These are phyloP conservation scores for Eclectus roratus DNA, from an alignment of 2,113 vertebrate genomes.

Conservation along the genomic window DNA sequence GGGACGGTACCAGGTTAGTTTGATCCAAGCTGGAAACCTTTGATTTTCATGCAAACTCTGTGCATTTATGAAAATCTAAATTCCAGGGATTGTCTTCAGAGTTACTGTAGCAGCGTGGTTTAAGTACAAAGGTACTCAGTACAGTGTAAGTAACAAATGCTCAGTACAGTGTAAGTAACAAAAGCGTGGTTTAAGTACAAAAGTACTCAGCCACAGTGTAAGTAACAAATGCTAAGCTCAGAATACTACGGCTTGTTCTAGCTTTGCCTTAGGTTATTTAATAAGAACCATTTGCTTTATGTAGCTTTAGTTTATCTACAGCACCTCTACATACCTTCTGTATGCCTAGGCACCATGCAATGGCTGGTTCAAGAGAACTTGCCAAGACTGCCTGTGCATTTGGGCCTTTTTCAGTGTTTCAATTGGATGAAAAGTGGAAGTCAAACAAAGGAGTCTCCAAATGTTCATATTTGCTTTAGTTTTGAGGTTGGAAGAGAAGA, in stretches of 20 bases:
- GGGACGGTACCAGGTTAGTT: slow-evolving; percentile 82
- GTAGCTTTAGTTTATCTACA: neutral
- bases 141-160: neutral
- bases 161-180: neutral
- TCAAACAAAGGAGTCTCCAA: neutral
- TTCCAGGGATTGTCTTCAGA: neutral
- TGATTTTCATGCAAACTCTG: neutral
- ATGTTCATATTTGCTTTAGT: neutral
- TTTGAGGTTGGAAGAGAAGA: neutral
- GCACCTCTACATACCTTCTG: neutral
- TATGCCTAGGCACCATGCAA: neutral
- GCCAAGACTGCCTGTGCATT: neutral
- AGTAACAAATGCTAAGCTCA: neutral
- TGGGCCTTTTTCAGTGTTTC: neutral
- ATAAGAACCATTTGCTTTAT: neutral
- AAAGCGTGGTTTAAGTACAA: neutral
- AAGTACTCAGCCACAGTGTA: neutral
- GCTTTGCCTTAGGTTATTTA: neutral
- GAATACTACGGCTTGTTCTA: neutral
- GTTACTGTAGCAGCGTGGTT: neutral
- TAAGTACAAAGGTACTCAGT: neutral
- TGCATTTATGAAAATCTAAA: neutral
- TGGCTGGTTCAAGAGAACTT: neutral
- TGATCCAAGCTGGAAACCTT: neutral
- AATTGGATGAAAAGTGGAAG: neutral